These are phyloP conservation scores for Hippoglossus hippoglossus DNA, from an alignment of 2,797 vertebrate genomes.

Conservation along the genomic window DNA sequence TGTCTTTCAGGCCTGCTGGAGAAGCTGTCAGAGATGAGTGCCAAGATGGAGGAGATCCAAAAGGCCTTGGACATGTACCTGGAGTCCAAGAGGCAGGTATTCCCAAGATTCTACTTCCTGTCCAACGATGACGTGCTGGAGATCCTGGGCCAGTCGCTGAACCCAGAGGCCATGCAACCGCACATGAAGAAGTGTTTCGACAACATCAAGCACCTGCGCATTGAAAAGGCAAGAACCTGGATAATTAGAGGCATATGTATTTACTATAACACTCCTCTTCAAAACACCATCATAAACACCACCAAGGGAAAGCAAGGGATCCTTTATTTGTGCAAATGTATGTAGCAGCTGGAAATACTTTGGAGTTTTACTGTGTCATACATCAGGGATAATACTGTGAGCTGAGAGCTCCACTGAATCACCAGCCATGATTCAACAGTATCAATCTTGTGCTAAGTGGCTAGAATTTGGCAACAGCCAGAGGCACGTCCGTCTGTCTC, in stretches of 20 bases:
- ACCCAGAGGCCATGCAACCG: conserved; percentile 89
- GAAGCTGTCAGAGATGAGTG: conserved; percentile 84
- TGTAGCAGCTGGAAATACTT: background rate
- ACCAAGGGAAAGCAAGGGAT: background rate
- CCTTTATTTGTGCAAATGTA: background rate
- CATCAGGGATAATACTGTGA: too few relatives aligned
- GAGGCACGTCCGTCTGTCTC: too few relatives aligned
- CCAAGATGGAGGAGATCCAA: conserved; percentile 89
- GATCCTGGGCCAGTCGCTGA: conserved; percentile 91
- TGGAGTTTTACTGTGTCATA: background rate
- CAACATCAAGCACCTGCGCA: conserved; percentile 88
- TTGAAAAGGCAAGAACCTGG: conserved; percentile 81
- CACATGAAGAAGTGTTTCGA: conserved; percentile 94
- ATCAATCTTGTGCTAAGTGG: too few relatives aligned
- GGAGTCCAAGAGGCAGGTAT: conserved; percentile 91
- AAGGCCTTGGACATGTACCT: conserved; percentile 91
- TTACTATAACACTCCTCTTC: background rate
- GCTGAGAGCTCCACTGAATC: too few relatives aligned
- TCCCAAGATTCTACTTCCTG: conserved; percentile 93
- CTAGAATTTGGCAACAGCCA: too few relatives aligned
- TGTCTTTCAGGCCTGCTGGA: conserved; percentile 84
- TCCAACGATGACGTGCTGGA: conserved; percentile 93
- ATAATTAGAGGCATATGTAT: background rate
- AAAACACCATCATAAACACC: background rate
- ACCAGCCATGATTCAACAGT: too few relatives aligned